Conservation (phyloP, 2,113 vertebrate species). For the Daphoenositta chrysoptera region DNA sequence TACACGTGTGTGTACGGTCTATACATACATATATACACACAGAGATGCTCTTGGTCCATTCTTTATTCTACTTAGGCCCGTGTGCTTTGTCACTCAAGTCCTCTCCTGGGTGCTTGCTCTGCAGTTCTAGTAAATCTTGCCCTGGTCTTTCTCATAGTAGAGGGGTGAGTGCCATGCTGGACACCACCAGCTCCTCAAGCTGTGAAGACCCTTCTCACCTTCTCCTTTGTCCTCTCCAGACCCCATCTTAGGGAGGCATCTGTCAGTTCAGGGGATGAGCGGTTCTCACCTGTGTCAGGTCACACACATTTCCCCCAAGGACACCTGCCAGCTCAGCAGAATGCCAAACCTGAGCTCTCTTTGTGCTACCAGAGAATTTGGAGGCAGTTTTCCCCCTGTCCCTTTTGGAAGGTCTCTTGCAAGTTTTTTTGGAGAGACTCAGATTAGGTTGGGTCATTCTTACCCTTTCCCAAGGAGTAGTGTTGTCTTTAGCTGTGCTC, state of each 20-base stretch:
- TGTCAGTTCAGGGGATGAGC: not conserved
- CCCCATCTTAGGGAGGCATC: not conserved
- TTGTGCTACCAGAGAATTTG: not conserved
- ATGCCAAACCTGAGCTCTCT: not conserved
- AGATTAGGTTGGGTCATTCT: not conserved
- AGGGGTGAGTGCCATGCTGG: not conserved
- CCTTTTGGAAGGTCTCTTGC: not conserved
- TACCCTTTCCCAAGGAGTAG: not conserved
- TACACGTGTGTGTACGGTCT: not conserved
- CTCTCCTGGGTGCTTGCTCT: not conserved
- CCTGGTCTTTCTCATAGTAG: not conserved
- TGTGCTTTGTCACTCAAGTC: not conserved
- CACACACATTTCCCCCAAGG: not conserved
- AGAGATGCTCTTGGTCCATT: not conserved
- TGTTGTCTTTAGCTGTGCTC: not conserved
- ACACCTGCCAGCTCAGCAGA: not conserved
- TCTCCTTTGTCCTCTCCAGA: not conserved
- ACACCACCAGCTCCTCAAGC: not conserved
- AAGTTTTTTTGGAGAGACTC: not conserved
- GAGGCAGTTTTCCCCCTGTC: not conserved
- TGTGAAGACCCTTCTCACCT: not conserved
- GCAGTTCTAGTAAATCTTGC: not conserved
- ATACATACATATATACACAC: accelerated
- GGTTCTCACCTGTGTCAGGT: not conserved
- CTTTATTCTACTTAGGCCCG: not conserved